A percentile compares a stretch with the other conserved stretches of the same genome.
These are phyloP conservation scores for Protobothrops flavoviridis DNA, from an alignment of 2,113 vertebrate species.

Conservation along the genomic window DNA sequence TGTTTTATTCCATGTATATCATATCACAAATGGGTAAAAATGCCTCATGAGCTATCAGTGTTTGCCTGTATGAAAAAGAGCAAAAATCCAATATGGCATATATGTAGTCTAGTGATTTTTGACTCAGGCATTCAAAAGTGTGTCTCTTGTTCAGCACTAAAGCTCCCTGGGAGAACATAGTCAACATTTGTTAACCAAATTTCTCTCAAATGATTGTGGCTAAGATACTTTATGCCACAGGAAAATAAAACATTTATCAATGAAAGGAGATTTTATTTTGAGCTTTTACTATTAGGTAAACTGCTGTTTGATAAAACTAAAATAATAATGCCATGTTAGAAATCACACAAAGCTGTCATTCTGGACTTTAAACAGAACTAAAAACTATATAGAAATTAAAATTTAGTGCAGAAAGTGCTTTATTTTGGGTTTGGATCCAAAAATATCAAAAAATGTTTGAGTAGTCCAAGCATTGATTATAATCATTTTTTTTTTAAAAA, in stretches of 20 bases:
- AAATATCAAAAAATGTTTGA: background rate
- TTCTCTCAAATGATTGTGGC: no score
- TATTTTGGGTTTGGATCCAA: background rate
- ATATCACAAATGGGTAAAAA: background rate
- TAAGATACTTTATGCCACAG: background rate
- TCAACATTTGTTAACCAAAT: background rate
- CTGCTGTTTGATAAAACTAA: background rate
- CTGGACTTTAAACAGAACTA: background rate
- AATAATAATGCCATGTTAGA: background rate
- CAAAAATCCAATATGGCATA: background rate
- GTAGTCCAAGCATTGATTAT: background rate
- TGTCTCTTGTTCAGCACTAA: background rate
- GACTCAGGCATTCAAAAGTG: background rate
- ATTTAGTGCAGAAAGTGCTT: background rate
- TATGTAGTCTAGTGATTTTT: background rate
- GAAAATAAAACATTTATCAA: background rate
- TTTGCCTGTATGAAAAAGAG: background rate
- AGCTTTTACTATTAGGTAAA: background rate
- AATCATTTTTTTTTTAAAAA: background rate
- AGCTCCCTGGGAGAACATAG: background rate
- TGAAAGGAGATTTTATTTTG: background rate
- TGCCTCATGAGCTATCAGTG: background rate
- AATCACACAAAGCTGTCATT: background rate
- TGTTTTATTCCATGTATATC: background rate
- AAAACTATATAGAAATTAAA: background rate